phyloP scores from a whole-genome alignment of 1,140 invertebrate genomes.

The Ridgeia piscesae region DNA sequence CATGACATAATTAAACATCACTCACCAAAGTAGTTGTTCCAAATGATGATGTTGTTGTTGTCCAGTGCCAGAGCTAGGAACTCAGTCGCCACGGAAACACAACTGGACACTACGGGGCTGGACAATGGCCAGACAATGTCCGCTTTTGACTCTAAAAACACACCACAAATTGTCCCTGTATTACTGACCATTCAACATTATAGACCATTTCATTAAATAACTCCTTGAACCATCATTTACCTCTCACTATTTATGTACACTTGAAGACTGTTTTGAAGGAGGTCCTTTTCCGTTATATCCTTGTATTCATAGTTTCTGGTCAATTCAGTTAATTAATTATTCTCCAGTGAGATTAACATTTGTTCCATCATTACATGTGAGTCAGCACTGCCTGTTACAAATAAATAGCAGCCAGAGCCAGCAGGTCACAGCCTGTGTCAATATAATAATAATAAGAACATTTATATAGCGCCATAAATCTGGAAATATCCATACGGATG shows the following conservation, averaged over 20 bases:
- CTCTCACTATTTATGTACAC: too few relatives aligned
- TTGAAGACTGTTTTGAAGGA: too few relatives aligned
- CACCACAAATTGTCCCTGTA: neutral
- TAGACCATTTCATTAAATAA: too few relatives aligned
- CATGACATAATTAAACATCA: neutral
- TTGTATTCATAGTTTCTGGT: neutral
- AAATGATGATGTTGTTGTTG: constrained; percentile 19
- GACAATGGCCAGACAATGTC: constrained; percentile 8
- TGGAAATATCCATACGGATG: too few relatives aligned
- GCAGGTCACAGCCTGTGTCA: neutral
- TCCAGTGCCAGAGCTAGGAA: constrained; percentile 1
- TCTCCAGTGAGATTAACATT: neutral
- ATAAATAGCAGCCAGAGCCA: too few relatives aligned
- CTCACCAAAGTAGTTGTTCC: constrained; percentile 15
- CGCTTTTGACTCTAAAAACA: constrained; percentile 3
- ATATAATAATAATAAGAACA: too few relatives aligned
- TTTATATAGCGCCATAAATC: too few relatives aligned
- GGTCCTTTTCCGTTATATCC: too few relatives aligned
- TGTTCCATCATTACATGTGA: neutral
- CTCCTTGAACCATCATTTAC: too few relatives aligned
- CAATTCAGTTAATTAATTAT: too few relatives aligned
- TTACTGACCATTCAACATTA: too few relatives aligned
- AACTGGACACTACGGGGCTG: neutral
- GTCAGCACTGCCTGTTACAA: neutral
- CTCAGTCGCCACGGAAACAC: neutral